Evolutionary conservation across 2,113 vertebrate species (phyloP).

Genomic region (Urocynchramus pylzowi): DNA sequence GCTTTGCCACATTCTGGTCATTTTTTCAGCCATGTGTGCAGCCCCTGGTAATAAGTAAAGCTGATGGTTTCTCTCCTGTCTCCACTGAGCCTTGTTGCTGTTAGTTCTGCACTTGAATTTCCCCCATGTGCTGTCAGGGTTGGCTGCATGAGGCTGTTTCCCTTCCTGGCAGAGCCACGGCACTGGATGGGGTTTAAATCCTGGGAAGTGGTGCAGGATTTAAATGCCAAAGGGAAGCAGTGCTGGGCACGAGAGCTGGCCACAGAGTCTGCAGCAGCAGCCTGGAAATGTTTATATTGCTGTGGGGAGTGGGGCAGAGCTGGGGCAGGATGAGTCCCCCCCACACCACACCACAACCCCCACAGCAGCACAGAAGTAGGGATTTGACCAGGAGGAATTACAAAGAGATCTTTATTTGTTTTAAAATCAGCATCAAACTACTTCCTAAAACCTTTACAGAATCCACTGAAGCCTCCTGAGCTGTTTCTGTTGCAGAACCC

Average conservation of each 20-base stretch:
- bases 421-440: background rate
- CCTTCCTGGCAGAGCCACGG: background rate
- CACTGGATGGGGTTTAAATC: background rate
- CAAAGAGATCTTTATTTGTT: background rate
- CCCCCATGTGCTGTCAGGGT: accelerated
- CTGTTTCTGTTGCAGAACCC: background rate
- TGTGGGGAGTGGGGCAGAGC: background rate
- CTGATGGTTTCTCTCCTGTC: background rate
- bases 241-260: background rate
- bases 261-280: background rate
- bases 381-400: background rate
- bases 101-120: background rate
- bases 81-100: background rate
- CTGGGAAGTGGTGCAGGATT: background rate
- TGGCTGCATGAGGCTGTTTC: background rate
- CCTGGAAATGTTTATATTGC: accelerated
- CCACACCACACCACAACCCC: accelerated
- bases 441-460: background rate
- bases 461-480: background rate
- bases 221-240: background rate
- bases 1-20: background rate
- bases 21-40: background rate
- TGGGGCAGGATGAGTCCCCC: background rate
- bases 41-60: background rate
- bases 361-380: background rate